Percentiles rank a stretch among this genome's conserved stretches.
Evolutionary conservation across 2,797 vertebrate species (phyloP).

Genomic region (Acipenser ruthenus): DNA sequence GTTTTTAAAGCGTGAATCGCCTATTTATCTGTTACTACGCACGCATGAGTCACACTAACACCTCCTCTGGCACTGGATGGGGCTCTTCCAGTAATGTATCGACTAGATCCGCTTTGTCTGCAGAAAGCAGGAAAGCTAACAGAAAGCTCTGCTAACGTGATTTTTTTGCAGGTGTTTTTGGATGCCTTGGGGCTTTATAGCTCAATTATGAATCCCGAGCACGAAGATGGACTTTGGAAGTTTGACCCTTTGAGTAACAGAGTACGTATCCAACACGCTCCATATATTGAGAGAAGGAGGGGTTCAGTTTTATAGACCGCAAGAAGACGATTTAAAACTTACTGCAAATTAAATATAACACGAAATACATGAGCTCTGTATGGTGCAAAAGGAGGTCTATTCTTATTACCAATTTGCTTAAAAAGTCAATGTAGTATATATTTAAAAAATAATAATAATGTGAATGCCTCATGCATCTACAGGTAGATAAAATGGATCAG

Average conservation of each 20-base stretch:
- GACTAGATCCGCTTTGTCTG: slow-evolving; percentile 42
- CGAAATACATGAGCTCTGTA: no score
- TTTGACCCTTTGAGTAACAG: slow-evolving; percentile 55
- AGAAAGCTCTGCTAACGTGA: slow-evolving; percentile 42
- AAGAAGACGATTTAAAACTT: slow-evolving; percentile 12
- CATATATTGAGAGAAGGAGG: slow-evolving; percentile 31
- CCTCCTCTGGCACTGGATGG: slow-evolving; percentile 52
- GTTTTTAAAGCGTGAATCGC: slow-evolving; percentile 26
- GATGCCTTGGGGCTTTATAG: slow-evolving; percentile 42
- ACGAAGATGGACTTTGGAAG: slow-evolving; percentile 53
- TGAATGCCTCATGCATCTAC: no score
- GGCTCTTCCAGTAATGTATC: slow-evolving; percentile 40
- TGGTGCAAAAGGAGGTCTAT: no score
- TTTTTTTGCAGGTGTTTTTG: slow-evolving; percentile 43
- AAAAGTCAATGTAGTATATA: no score
- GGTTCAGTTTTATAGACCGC: slow-evolving; percentile 11
- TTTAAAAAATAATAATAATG: no score
- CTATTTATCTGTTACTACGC: slow-evolving; percentile 51
- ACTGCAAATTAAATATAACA: slow-evolving; percentile 8
- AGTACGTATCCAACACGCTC: slow-evolving; percentile 33
- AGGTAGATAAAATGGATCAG: no score
- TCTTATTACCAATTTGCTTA: no score
- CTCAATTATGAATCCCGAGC: slow-evolving; percentile 53
- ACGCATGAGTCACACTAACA: slow-evolving; percentile 54
- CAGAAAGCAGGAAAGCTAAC: slow-evolving; percentile 32